Evolutionary conservation across 2,113 vertebrate species (phyloP), one percentile per base, ranked within the genome.

Genomic region (Myotis brandtii): DNA sequence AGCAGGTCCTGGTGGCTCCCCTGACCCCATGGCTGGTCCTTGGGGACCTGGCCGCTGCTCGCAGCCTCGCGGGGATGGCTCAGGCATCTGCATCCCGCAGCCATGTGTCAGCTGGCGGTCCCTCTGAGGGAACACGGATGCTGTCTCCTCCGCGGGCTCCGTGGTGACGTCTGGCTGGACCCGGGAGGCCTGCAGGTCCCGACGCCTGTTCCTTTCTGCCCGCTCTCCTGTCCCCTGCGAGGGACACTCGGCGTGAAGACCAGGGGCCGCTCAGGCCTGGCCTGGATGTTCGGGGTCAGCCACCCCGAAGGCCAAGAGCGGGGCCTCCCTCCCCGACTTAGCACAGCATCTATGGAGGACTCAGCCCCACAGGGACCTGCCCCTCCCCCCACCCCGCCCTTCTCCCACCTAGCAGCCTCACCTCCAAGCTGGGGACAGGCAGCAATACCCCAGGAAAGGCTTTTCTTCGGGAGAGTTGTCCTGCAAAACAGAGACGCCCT

Each of bases 141-240:
- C 20, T 10, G 86, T 48, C 52, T 62, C 52, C 86, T 88, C 30
- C 54, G 75, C 37, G 3, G 70, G 37, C 37, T 1, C 54, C 6
- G 86, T n/a, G 21, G 54, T 75, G 86, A 88, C 40, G 1, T 46
- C 70, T 4, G 56, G 54, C 86, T 34, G 30, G 40, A 23, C 1
- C 32, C 11, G 32, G 5, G 32, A 34, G 32, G 20, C 12, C 13
- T 14, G 50, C 50, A 43, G 27, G 52, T 54, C 52, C 18, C 5
- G 4, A 6, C 16, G 17, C 16, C 6, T 16, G 17, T 17, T 7
- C 52, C 18, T 20, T 54, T 21, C 52, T 2, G 8, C 21, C n/a
- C 2, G 21, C 52, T 8, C 20, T 2, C 50, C 3, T 21, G 21
- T 23, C 3, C n/a, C 1, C 76, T 87, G 85, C 1, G 0, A 9